Base-by-base conservation (phyloP, 2,797 vertebrate species). In the Eidolon dupreanum region DNA sequence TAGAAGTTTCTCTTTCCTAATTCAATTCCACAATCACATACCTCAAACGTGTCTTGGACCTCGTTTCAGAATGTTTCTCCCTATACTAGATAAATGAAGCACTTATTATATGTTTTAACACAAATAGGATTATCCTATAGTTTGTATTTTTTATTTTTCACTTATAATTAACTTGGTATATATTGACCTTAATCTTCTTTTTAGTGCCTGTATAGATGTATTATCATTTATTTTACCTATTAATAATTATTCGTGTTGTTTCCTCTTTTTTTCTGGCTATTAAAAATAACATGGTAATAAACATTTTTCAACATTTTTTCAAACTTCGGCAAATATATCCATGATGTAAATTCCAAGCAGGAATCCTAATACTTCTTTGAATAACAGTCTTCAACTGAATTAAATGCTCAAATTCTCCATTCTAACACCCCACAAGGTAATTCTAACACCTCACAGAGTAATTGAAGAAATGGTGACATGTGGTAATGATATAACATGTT, bases 171-270 rank as follows among this genome's bases (percentile, higher is more conserved):
- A 3, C 33, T 92, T 36, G 41, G 31, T 93, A 43, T 13, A 77
- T 61, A 65, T 82, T 46, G 31, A 65, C 57, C 17, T 81, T 81
- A 33, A 36, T 82, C 78, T 94, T 94, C 61, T 61, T 81, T 92
- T 77, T 85, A 81, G 53, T 71, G 31, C 59, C 41, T 85, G 19
- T 49, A 73, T 12, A n/a, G 10, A 90, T 22, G 11, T 31, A 70
- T 12, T 1, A 51, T 79, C 31, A 66, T 66, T 74, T 75, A 90
- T 83, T 94, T 96, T 77, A 94, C n/a, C 41, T 93, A 78, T 70
- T 66, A 87, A 46, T 65, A 20, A 88, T 68, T 8, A 73, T 49
- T 57, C 71, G 75, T 0, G 1, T 57, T 87, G 49, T 53, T 79
- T 79, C 11, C 28, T 79, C 26, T 71, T n/a, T 68, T 49, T 73